Evolutionary conservation across 37 sponge, comb jelly and placozoan genomes (phyloP).

Genomic region (Beroe forskalii): DNA sequence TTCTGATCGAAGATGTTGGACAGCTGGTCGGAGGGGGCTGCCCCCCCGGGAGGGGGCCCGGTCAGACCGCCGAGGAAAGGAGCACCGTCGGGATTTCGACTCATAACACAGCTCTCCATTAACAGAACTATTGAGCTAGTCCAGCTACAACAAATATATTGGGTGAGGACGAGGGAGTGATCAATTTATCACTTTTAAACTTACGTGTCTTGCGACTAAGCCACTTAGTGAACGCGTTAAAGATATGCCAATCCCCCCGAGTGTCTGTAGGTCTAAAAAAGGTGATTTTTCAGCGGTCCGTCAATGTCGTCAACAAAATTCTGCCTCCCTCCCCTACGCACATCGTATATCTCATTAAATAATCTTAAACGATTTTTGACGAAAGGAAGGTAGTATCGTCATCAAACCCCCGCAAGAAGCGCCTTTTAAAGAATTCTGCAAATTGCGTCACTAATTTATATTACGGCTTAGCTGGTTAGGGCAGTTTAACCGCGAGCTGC

Average conservation of each 20-base stretch:
- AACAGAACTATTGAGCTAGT: background rate
- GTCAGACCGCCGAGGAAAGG: background rate
- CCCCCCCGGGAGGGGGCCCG: background rate
- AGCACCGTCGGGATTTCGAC: background rate
- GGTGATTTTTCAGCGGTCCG: background rate
- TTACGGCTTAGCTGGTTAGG: too few relatives aligned
- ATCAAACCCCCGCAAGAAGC: too few relatives aligned
- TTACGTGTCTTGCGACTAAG: background rate
- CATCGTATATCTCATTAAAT: too few relatives aligned
- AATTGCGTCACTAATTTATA: too few relatives aligned
- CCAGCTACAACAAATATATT: background rate
- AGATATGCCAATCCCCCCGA: background rate
- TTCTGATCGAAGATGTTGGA: background rate
- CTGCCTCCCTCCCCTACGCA: too few relatives aligned
- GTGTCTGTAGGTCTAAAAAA: background rate
- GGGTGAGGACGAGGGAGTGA: too few relatives aligned
- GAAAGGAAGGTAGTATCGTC: too few relatives aligned
- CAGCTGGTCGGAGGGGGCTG: background rate
- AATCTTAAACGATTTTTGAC: too few relatives aligned
- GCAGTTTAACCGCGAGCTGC: too few relatives aligned
- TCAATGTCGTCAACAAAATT: background rate
- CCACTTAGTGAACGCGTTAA: background rate
- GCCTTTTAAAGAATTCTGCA: too few relatives aligned
- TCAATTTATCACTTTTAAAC: background rate
- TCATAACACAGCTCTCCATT: conserved; percentile 20